These are phyloP conservation scores for Empidonax traillii DNA, from an alignment of 2,113 vertebrate genomes.

Conservation along the genomic window DNA sequence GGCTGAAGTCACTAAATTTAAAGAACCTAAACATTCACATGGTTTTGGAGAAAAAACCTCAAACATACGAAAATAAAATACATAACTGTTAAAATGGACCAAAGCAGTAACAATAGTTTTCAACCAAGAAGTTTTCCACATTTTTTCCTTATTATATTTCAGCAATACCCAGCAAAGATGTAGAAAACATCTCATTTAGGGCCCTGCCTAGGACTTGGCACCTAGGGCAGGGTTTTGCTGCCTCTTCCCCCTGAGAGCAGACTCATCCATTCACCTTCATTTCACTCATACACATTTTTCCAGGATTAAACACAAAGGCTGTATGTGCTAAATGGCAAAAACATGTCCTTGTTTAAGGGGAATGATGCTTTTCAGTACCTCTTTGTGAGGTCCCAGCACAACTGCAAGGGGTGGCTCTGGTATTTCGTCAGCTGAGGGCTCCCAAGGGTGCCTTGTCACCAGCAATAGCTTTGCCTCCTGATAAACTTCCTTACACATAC, in stretches of 20 bases:
- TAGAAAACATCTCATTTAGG: background rate
- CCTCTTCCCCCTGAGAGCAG: accelerated
- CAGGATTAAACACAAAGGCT: accelerated
- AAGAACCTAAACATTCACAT: background rate
- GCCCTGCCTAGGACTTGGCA: background rate
- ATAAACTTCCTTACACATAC: background rate
- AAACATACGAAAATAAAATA: accelerated
- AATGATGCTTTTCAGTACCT: background rate
- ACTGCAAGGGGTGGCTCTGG: accelerated
- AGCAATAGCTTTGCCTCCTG: background rate
- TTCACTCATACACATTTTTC: background rate
- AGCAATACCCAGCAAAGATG: background rate
- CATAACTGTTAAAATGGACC: background rate
- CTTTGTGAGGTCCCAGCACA: background rate
- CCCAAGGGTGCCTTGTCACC: background rate
- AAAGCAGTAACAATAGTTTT: background rate
- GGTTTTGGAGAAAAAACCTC: background rate
- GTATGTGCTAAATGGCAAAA: background rate
- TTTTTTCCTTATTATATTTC: background rate
- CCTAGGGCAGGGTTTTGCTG: background rate
- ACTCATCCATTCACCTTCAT: background rate
- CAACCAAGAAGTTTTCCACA: background rate
- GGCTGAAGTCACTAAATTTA: background rate
- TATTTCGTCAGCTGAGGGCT: background rate
- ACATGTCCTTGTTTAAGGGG: accelerated